These are phyloP conservation scores for Drosophila affinis DNA, from an alignment of 2,888 invertebrate genomes.

Conservation along the genomic window DNA sequence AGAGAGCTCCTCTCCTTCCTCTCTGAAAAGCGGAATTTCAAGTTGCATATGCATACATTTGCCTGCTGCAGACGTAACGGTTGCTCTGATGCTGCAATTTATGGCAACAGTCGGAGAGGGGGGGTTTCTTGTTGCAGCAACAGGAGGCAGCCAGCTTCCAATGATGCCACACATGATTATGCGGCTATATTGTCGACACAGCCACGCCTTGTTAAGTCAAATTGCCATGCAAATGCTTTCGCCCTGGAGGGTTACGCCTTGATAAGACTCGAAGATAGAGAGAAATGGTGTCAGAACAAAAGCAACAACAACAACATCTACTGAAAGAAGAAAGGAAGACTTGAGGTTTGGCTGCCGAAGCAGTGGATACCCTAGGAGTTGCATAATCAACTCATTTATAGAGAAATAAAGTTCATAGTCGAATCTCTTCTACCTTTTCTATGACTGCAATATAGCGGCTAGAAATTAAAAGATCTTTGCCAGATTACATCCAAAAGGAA, in stretches of 20 bases:
- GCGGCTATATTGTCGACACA: conserved; percentile 49
- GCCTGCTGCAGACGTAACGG: conserved; percentile 46
- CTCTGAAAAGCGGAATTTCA: conserved; percentile 1
- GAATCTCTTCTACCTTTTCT: too few species aligned
- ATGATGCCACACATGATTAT: conserved; percentile 63
- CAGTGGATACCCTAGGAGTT: not conserved
- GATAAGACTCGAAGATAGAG: conserved; percentile 26
- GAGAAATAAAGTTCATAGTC: too few species aligned
- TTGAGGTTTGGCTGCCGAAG: not conserved
- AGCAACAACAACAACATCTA: conserved; percentile 9
- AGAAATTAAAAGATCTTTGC: not conserved
- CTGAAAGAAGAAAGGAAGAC: not conserved
- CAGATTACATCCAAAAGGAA: too few species aligned
- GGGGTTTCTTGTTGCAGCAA: too few species aligned
- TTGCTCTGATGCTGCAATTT: conserved; percentile 24
- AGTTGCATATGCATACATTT: conserved; percentile 26
- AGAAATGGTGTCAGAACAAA: conserved; percentile 51
- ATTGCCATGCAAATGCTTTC: conserved; percentile 70
- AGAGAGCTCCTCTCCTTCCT: too few species aligned
- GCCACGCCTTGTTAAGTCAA: conserved; percentile 63
- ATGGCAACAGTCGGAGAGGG: conserved; percentile 34
- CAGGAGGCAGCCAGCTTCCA: conserved; percentile 12
- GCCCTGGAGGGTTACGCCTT: conserved; percentile 21
- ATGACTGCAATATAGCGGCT: too few species aligned
- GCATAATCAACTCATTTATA: too few species aligned